Evolutionary conservation across 2,113 vertebrate species (phyloP).

Genomic region (Verasper variegatus): DNA sequence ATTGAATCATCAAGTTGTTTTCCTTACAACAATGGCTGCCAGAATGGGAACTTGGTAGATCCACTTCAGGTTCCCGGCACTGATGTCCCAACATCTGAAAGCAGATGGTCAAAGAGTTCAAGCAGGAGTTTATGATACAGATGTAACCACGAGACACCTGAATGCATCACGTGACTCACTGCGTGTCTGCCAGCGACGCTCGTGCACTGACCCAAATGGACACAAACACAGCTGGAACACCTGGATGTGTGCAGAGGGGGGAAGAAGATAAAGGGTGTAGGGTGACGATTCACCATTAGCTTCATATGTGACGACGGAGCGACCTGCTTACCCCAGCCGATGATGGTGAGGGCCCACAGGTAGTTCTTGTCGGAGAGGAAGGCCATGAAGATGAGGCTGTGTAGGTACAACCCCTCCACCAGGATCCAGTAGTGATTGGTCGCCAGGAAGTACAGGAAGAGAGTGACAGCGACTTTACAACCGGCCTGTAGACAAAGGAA

Average conservation of each 20-base stretch:
- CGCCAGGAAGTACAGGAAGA: slow-evolving; percentile 93
- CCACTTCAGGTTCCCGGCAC: slow-evolving; percentile 87
- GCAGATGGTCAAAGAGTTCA: background rate
- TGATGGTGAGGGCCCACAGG: slow-evolving; percentile 91
- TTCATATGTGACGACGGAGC: background rate
- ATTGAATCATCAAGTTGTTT: background rate
- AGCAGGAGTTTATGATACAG: background rate
- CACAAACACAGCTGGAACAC: slow-evolving; percentile 87
- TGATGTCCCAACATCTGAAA: slow-evolving; percentile 87
- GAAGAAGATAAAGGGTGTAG: background rate
- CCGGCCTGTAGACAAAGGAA: slow-evolving; percentile 82
- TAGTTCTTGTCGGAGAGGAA: slow-evolving; percentile 92
- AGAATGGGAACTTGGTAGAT: slow-evolving; percentile 89
- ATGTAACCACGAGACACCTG: background rate
- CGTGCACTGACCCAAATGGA: slow-evolving; percentile 86
- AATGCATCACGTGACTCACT: slow-evolving; percentile 75
- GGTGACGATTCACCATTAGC: background rate
- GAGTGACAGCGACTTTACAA: slow-evolving; percentile 90
- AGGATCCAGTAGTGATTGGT: slow-evolving; percentile 96
- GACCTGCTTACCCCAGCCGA: slow-evolving; percentile 87
- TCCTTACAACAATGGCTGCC: slow-evolving; percentile 84
- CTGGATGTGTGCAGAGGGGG: slow-evolving; percentile 56
- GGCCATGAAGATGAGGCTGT: slow-evolving; percentile 95
- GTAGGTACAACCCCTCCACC: slow-evolving; percentile 92
- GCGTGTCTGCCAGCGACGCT: slow-evolving; percentile 85